Evolutionary conservation across 2,888 invertebrate genomes (phyloP), one percentile per base, ranked within the genome.

Genomic region (Caenorhabditis sinica): DNA sequence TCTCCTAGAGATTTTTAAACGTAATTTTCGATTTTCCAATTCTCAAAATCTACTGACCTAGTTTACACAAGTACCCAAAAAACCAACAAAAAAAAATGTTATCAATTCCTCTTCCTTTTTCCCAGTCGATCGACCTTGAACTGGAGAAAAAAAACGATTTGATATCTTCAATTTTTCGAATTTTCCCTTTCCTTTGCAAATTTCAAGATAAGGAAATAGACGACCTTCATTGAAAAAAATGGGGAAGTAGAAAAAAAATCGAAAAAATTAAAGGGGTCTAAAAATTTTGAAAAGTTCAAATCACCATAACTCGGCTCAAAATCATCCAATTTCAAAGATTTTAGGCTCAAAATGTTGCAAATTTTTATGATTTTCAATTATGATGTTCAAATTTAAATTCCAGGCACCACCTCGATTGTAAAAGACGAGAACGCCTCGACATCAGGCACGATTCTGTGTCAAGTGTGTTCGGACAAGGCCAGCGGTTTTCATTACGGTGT

Each of bases 401-500:
- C 66, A 65, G 58, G 61, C 9, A 33, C 33, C 49, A 51, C 66
- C 0, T 68, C 76, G 4, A 3, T 68, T 0, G 40, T 51, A 11
- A 83, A 83, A 74, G 83, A 83, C 66, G 83, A 83, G 53, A 83
- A 77, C 61, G 77, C 77, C 28, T 83, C 83, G 8, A 79, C 77
- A 36, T 79, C 83, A 43, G 79, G 79, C 36, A 83, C 79, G 28
- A 80, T 89, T 33, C 82, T 91, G 51, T 91, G 91, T 75, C 90
- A 90, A 79, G 91, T 92, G 58, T 92, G 92, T 83, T 90, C 90
- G 36, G 92, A 92, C 84, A 83, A 85, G 30, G 92, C 92, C 40
- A 87, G 87, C 73, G 92, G 92, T 40, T 92, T 91, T 75, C 92
- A 92, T 81, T 92, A 92, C 66, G 92, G 92, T 8, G 91, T 91